phyloP scores from a whole-genome alignment of 2,888 invertebrate species.

The Polyploca ridens region DNA sequence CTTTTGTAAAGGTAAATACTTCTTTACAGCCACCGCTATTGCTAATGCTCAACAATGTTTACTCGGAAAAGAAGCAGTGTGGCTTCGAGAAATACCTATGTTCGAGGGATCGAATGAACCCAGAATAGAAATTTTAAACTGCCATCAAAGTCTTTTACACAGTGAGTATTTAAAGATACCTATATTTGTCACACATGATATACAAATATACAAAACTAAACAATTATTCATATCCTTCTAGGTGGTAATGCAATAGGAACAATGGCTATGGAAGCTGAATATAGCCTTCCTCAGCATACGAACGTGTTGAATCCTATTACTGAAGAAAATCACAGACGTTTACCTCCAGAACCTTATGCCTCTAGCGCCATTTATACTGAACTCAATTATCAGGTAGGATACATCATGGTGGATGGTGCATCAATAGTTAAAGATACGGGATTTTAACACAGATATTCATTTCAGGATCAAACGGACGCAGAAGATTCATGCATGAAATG shows the following conservation, averaged over 20 bases:
- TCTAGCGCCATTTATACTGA: conserved; percentile 88
- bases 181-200: neutral
- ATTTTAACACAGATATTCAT: conserved; percentile 25
- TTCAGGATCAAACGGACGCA: conserved; percentile 77
- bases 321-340: conserved; percentile 66
- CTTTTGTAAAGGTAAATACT: neutral
- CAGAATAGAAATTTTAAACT: conserved; percentile 77
- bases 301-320: conserved; percentile 64
- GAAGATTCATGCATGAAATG: conserved; percentile 84
- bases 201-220: neutral
- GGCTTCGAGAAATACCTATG: conserved; percentile 73
- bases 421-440: neutral
- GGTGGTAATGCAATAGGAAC: conserved; percentile 72
- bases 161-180: conserved; percentile 45
- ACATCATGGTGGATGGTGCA: neutral
- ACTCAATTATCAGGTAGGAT: conserved; percentile 73
- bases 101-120: conserved; percentile 78
- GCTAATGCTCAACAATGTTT: conserved; percentile 77
- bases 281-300: conserved; percentile 76
- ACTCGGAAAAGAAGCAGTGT: conserved; percentile 77
- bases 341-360: conserved; percentile 89
- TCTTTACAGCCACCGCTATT: conserved; percentile 64
- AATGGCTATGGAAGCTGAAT: conserved; percentile 79
- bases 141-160: conserved; percentile 73
- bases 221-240: conserved; percentile 33